A percentile compares a stretch with the other conserved stretches of the same genome.
phyloP scores from a whole-genome alignment of 2,888 invertebrate genomes.

The Scelioninae gen. 1 region DNA sequence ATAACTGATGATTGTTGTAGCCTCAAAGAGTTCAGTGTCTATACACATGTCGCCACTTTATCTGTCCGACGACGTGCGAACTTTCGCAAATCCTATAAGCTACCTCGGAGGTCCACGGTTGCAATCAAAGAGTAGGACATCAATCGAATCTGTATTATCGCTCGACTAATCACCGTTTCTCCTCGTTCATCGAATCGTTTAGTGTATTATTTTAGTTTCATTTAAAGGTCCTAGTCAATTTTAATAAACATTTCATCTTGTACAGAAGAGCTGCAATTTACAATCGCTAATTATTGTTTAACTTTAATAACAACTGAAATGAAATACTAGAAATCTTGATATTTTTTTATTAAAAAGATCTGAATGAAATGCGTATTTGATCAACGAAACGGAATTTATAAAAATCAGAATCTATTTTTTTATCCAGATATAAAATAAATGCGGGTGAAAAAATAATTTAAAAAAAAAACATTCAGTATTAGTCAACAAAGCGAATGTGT shows the following conservation, averaged over 20 bases:
- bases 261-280: constrained; percentile 33
- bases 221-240: constrained; percentile 62
- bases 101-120: constrained; percentile 88
- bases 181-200: constrained; percentile 42
- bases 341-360: background rate
- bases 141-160: constrained; percentile 89
- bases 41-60: constrained; percentile 84
- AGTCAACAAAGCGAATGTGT: no score
- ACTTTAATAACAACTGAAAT: constrained; percentile 24
- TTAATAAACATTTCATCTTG: constrained; percentile 45
- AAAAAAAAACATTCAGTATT: no score
- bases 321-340: background rate
- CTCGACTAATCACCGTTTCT: constrained; percentile 85
- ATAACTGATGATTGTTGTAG: constrained; percentile 34
- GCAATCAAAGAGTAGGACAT: constrained; percentile 85
- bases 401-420: no score
- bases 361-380: background rate
- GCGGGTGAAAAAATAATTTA: no score
- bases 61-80: constrained; percentile 85
- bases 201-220: constrained; percentile 48
- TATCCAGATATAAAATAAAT: no score
- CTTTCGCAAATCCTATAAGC: constrained; percentile 88
- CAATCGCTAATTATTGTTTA: constrained; percentile 19
- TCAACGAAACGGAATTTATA: no score
- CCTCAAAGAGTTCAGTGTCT: constrained; percentile 46